Evolutionary conservation across 2,797 vertebrate species (phyloP).

Genomic region (Squalus acanthias): DNA sequence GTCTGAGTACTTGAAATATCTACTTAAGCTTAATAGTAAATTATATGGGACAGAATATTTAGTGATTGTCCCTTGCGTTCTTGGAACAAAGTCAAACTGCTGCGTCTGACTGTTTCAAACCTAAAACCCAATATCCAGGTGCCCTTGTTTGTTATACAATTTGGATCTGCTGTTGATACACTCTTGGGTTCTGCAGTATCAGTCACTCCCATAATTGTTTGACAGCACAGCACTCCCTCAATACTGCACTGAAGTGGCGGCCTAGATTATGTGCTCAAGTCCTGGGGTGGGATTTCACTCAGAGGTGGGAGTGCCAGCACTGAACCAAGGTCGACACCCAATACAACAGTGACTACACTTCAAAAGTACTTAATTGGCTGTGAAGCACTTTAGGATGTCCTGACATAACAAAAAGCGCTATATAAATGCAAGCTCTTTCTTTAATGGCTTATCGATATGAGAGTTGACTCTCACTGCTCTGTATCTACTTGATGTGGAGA

Average conservation of each 20-base stretch:
- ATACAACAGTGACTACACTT: not conserved
- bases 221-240: conserved; percentile 1
- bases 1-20: too few relatives aligned
- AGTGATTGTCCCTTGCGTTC: too few relatives aligned
- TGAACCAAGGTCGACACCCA: not conserved
- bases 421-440: not conserved
- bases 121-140: not conserved
- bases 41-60: too few relatives aligned
- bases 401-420: not conserved
- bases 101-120: too few relatives aligned
- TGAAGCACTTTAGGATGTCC: not conserved
- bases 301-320: not conserved
- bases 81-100: too few relatives aligned
- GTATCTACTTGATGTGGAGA: not conserved
- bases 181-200: not conserved
- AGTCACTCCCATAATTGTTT: not conserved
- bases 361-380: not conserved
- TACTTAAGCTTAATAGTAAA: too few relatives aligned
- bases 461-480: not conserved
- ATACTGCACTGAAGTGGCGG: not conserved
- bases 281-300: not conserved
- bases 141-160: not conserved
- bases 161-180: not conserved
- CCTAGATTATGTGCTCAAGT: not conserved
- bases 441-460: not conserved